A percentile compares a stretch with the other conserved stretches of the same genome.
Conservation (phyloP, 2,113 vertebrate genomes). For the Heterocephalus glaber region DNA sequence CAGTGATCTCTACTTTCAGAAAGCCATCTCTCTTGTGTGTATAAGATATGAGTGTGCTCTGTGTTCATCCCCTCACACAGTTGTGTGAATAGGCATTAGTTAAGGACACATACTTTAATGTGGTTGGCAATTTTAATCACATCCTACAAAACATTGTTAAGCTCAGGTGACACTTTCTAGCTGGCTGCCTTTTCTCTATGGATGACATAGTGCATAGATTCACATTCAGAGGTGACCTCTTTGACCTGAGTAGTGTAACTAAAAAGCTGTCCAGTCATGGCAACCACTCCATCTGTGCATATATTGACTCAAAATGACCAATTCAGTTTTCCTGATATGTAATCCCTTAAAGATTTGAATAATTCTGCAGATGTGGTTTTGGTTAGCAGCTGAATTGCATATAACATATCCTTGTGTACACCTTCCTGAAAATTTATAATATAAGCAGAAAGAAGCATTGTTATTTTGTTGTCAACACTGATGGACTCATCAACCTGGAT, state of each 20-base stretch:
- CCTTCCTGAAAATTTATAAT: not conserved
- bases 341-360: not conserved
- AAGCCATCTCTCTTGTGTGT: not conserved
- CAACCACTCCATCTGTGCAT: not conserved
- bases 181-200: not conserved
- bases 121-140: not conserved
- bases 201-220: not conserved
- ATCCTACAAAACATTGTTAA: not conserved
- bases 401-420: not conserved
- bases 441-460: not conserved
- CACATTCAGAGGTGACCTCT: not conserved
- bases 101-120: not conserved
- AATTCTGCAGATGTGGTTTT: not conserved
- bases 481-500: not conserved
- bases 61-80: not conserved
- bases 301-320: not conserved
- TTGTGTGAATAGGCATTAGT: not conserved
- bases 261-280: not conserved
- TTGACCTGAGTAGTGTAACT: not conserved
- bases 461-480: not conserved
- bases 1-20: not conserved
- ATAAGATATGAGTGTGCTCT: not conserved
- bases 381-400: not conserved
- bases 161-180: not conserved
- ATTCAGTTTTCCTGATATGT: not conserved